These are phyloP conservation scores for Mastomys natalensis DNA, from an alignment of 2,113 vertebrate genomes.

Conservation along the genomic window DNA sequence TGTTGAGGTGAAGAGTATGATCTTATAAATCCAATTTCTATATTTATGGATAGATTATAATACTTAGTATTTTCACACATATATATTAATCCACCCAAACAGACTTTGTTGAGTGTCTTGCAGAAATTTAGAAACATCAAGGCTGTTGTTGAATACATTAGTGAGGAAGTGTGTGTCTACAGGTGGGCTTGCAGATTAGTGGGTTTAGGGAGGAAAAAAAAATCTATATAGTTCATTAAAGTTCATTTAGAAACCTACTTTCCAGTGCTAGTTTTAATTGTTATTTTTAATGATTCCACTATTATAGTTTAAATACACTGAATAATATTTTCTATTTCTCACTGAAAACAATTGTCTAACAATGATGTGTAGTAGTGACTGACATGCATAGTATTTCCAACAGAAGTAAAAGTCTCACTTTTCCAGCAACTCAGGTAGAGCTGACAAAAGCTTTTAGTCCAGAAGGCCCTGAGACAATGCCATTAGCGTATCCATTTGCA, in stretches of 20 bases:
- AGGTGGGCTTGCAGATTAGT: background rate
- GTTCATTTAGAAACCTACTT: background rate
- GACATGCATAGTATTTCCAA: background rate
- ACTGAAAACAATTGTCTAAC: background rate
- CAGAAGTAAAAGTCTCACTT: background rate
- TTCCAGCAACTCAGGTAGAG: background rate
- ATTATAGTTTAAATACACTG: background rate
- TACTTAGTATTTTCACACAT: background rate
- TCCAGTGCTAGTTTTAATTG: background rate
- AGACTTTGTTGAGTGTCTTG: background rate
- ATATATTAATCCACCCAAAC: background rate
- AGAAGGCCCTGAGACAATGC: background rate
- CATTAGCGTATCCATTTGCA: background rate
- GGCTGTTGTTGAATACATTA: background rate
- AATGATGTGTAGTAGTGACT: background rate
- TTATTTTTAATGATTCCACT: background rate
- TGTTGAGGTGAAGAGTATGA: background rate
- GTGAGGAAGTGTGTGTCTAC: background rate
- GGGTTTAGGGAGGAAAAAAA: background rate
- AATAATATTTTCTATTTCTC: slow-evolving; percentile 27
- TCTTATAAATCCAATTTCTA: background rate
- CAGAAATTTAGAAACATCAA: background rate
- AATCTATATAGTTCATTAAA: background rate
- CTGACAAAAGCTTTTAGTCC: background rate
- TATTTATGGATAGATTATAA: background rate